Evolutionary conservation across 2,113 vertebrate species (phyloP).

Genomic region (Dicerorhinus sumatrensis): DNA sequence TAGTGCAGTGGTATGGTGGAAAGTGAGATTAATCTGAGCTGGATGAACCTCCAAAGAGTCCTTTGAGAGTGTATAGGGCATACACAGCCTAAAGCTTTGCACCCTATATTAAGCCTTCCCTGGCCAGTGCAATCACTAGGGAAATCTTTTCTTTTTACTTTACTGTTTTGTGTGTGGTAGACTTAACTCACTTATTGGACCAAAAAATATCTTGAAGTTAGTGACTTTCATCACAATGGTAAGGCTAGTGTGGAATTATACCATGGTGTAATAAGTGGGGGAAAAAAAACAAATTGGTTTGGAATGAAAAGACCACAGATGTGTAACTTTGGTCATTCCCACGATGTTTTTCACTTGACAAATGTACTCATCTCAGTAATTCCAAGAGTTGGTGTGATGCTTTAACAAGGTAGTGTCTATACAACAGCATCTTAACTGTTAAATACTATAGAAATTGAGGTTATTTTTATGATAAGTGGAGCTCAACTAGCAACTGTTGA

Average conservation of each 20-base stretch:
- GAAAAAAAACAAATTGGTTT: background rate
- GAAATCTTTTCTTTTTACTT: background rate
- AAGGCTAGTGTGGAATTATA: background rate
- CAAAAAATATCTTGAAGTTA: background rate
- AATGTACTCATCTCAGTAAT: background rate
- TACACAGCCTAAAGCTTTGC: background rate
- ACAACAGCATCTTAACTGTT: background rate
- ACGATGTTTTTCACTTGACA: background rate
- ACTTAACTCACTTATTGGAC: background rate
- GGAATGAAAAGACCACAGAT: background rate
- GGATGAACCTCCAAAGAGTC: background rate
- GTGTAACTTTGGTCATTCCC: background rate
- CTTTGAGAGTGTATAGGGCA: background rate
- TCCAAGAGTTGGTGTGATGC: background rate
- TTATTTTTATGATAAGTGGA: background rate
- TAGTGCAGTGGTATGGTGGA: fast-evolving
- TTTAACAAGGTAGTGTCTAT: background rate
- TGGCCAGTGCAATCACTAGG: background rate
- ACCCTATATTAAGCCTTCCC: background rate
- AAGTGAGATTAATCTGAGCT: background rate
- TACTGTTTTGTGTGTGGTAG: background rate
- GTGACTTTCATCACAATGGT: background rate
- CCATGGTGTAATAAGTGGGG: fast-evolving
- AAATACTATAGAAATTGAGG: background rate
- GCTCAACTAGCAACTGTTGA: background rate